Base-by-base conservation (phyloP, 2,797 vertebrate genomes). In the Otolemur crassicaudatus region DNA sequence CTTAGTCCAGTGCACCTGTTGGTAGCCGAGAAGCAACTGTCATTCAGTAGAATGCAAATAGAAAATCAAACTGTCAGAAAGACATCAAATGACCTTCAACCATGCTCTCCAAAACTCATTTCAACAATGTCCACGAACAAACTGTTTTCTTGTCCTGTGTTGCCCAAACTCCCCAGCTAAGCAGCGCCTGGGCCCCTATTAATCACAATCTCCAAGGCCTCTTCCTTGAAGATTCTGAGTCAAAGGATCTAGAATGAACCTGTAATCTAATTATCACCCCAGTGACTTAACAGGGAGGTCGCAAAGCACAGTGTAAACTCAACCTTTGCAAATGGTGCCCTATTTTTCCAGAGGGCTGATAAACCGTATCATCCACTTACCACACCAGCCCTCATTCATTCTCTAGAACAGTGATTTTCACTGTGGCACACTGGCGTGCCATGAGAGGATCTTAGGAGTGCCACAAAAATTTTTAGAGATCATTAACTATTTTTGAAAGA, bases 231-330 rank as follows among this genome's bases (percentile, higher is more conserved):
- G 27, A 95, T 88, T 70, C 89, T 76, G 23, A 88, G 73, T 73
- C n/a, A n/a, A 13, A 91, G 29, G 22, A 82, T 49, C 34, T n/a
- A 90, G 11, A 82, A 19, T 23, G 17, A n/a, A 53, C 34, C 17
- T 34, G 17, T 49, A 70, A 79, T 87, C 87, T 90, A 96, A 88
- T 93, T 85, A 94, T 75, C 37, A 84, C 53, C 72, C 67, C 61
- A 53, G 10, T 49, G 83, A 67, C 22, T 40, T 86, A 70, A 12
- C 46, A 85, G 31, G n/a, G 58, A 95, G 23, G 13, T 34, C 89
- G 53, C 67, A 92, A 88, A 83, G 43, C 49, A 46, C 22, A 90
- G 77, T 19, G 20, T 46, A 76, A 7, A 9, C 4, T 14, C 17
- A 14, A 17, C 14, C 77, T 94, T 40, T 83, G 37, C 60, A 95